These are phyloP conservation scores for Mionectes macconnelli DNA, from an alignment of 2,113 vertebrate genomes.

Conservation along the genomic window DNA sequence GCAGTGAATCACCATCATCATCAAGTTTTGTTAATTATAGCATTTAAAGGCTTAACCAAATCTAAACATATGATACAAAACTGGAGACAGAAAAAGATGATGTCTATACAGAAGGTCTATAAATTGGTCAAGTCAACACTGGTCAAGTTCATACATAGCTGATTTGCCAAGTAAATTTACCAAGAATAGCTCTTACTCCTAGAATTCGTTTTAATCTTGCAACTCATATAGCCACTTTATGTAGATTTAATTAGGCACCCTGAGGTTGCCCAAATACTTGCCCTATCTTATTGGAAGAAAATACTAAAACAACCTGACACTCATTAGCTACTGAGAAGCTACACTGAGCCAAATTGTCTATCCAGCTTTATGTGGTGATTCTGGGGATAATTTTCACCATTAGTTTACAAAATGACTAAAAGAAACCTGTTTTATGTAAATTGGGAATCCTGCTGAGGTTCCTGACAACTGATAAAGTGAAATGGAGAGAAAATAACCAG, in stretches of 20 bases:
- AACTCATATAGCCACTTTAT: not conserved
- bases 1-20: not conserved
- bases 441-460: not conserved
- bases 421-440: slow-evolving; percentile 34
- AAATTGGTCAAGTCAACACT: not conserved
- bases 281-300: not conserved
- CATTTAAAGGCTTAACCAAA: not conserved
- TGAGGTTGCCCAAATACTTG: slow-evolving; percentile 16
- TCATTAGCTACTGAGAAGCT: slow-evolving; percentile 34
- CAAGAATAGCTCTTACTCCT: not conserved
- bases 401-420: slow-evolving; percentile 32
- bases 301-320: not conserved
- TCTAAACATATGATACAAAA: not conserved
- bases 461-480: slow-evolving; percentile 28
- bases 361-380: slow-evolving; percentile 18
- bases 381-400: slow-evolving; percentile 36
- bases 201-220: not conserved
- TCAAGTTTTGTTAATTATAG: not conserved
- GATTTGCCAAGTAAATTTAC: not conserved
- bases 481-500: slow-evolving; percentile 27
- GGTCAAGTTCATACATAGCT: not conserved
- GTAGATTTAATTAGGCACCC: slow-evolving; percentile 38
- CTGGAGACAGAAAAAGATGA: not conserved
- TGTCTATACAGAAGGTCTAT: not conserved
- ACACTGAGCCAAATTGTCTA: slow-evolving; percentile 21